Conservation (phyloP, 2,113 vertebrate genomes). For the Irena cyanogastra region DNA sequence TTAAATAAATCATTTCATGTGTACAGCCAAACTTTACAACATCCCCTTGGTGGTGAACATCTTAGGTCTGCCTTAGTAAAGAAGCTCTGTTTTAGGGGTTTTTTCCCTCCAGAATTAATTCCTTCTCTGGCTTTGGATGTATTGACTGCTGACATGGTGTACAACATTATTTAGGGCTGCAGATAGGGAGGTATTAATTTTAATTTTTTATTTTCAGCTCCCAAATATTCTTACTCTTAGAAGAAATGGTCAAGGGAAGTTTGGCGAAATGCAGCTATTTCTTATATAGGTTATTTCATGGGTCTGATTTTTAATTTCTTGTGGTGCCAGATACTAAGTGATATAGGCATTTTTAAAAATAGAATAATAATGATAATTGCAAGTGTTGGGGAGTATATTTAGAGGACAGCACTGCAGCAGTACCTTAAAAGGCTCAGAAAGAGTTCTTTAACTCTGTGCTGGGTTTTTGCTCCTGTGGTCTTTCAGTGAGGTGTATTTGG, state of each 20-base stretch:
- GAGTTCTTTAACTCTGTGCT: not conserved
- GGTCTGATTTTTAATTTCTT: not conserved
- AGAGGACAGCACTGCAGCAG: not conserved
- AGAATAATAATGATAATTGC: not conserved
- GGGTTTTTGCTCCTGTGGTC: conserved; percentile 3
- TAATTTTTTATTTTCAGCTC: not conserved
- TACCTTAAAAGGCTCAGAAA: not conserved
- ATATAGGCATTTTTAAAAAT: not conserved
- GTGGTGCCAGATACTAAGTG: not conserved
- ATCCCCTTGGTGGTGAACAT: not conserved
- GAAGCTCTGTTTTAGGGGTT: not conserved
- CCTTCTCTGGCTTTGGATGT: not conserved
- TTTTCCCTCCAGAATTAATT: not conserved
- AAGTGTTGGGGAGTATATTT: not conserved
- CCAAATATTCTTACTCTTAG: not conserved
- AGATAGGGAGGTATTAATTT: not conserved
- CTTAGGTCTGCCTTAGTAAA: not conserved
- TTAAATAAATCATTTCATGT: not conserved
- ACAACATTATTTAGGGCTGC: not conserved
- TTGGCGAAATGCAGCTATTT: not conserved
- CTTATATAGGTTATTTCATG: not conserved
- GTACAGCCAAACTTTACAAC: not conserved
- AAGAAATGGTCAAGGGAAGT: not conserved
- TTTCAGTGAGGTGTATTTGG: conserved; percentile 37
- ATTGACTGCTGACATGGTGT: not conserved